Evolutionary conservation across 2,113 vertebrate species (phyloP), one percentile per base, ranked within the genome.

Genomic region (Notarius lentiginosus): DNA sequence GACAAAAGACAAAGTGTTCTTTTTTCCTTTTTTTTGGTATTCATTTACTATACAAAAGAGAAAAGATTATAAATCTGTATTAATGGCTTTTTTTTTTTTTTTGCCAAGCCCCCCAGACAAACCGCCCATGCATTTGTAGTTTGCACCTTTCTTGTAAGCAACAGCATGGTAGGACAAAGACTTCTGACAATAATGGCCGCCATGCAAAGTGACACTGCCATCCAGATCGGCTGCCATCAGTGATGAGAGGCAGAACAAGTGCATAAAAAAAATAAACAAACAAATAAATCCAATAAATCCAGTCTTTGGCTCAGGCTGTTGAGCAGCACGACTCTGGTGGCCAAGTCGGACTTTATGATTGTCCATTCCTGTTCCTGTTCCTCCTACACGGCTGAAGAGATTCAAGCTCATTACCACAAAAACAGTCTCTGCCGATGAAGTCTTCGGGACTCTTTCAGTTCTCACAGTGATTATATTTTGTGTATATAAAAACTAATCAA

Each of bases 111-210:
- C 95, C 95, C 95, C 91, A 95, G 96, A 97, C 96, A 97, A 97
- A 96, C 96, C 95, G 95, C 97, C 97, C 97, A 98, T 99, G 97
- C 97, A 99, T 99, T 97, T 97, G 96, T 97, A 97, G 97, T 98
- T 97, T 98, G 96, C 96, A 97, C 98, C 97, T 99, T 99, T 98
- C 97, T 98, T 99, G 97, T 98, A 98, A 96, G 97, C 95, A 95
- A 95, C 97, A 99, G 97, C 97, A 97, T 94, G 93, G 92, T 93
- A 92, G 94, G 86, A 89, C 89, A 92, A 91, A 94, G 95, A 93
- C 95, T 94, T 79, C 66, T 60, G 49, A 86, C 75, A 79, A 20
- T 55, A 92, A 91, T 91, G 70, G 58, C 55, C 87, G 83, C 92
- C 91, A 91, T 87, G 88, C 91, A 91, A 90, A 83, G 90, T 90